Conservation (phyloP, 2,113 vertebrate species). For the Xiphophorus hellerii region DNA sequence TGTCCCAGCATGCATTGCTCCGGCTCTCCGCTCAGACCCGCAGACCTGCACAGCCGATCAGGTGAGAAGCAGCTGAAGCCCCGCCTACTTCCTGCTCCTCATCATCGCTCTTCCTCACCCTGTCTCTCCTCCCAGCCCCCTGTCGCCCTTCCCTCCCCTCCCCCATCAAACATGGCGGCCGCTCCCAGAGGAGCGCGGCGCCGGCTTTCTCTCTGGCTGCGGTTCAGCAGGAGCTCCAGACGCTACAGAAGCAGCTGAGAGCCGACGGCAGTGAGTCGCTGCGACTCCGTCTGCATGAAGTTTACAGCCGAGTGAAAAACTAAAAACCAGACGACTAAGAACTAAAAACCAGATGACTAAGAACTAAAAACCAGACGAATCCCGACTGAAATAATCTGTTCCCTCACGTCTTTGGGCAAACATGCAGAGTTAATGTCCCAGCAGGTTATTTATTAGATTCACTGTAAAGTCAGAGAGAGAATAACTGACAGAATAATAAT, state of each 20-base stretch:
- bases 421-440: no score
- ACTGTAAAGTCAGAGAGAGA: no score
- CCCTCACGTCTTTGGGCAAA: no score
- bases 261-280: slow-evolving; percentile 79
- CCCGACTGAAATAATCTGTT: no score
- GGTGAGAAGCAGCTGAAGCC: slow-evolving; percentile 48
- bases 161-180: slow-evolving; percentile 51
- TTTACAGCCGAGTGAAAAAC: slow-evolving; percentile 8
- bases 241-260: slow-evolving; percentile 89
- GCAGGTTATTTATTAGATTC: no score
- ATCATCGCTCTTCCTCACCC: not conserved
- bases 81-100: not conserved
- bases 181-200: slow-evolving; percentile 49
- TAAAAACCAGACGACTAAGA: not conserved
- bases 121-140: slow-evolving; percentile 44
- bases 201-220: slow-evolving; percentile 85
- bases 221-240: slow-evolving; percentile 92
- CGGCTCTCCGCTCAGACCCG: slow-evolving; percentile 59
- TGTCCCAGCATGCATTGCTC: slow-evolving; percentile 75
- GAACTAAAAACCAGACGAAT: no score
- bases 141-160: slow-evolving; percentile 40
- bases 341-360: no score
- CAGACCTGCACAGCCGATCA: slow-evolving; percentile 65
- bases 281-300: slow-evolving; percentile 21
- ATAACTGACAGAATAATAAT: no score